These are phyloP conservation scores for Puntigrus tetrazona DNA, from an alignment of 2,113 vertebrate species.

Conservation along the genomic window DNA sequence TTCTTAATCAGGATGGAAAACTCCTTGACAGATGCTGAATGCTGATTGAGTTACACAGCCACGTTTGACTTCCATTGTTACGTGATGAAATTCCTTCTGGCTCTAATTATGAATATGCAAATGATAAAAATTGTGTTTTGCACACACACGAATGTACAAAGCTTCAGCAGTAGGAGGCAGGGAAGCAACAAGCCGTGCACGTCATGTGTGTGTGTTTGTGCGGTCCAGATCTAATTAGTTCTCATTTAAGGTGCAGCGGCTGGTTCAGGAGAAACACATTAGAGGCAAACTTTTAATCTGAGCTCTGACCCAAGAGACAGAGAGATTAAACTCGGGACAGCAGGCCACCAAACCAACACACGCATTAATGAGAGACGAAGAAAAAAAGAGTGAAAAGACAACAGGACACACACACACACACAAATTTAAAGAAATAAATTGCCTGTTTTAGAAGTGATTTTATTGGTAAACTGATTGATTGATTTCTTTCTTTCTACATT, in stretches of 20 bases:
- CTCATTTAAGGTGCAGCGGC: slow-evolving; percentile 46
- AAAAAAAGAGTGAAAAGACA: background rate
- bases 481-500: too few relatives aligned
- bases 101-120: background rate
- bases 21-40: background rate
- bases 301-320: slow-evolving; percentile 52
- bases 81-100: background rate
- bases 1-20: background rate
- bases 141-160: background rate
- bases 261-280: slow-evolving; percentile 44
- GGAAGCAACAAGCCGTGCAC: background rate
- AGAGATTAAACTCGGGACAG: slow-evolving; percentile 53
- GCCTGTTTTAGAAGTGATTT: too few relatives aligned
- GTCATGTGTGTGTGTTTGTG: background rate
- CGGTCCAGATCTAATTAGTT: slow-evolving; percentile 53
- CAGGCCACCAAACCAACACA: slow-evolving; percentile 28
- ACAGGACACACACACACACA: too few relatives aligned
- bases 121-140: background rate
- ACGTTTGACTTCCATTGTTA: background rate
- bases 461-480: too few relatives aligned
- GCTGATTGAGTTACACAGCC: slow-evolving; percentile 5
- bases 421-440: too few relatives aligned
- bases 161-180: background rate
- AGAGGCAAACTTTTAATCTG: slow-evolving; percentile 55
- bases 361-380: slow-evolving; percentile 41